Evolutionary conservation across 2,888 invertebrate genomes (phyloP).

Genomic region (Autographa gamma): DNA sequence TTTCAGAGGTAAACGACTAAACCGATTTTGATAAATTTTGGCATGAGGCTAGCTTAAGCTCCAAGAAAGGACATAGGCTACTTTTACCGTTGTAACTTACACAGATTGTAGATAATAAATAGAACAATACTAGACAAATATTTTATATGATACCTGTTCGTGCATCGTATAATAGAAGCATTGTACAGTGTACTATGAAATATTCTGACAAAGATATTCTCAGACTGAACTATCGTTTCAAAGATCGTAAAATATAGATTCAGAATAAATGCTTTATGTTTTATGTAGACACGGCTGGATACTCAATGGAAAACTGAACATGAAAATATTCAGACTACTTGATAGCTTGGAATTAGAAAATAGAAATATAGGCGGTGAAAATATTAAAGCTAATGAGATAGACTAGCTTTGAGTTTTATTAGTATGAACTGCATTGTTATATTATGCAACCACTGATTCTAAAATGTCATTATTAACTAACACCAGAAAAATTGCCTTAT

Average conservation of each 20-base stretch:
- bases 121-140: no score
- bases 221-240: not conserved
- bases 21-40: no score
- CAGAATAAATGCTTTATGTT: slow-evolving; percentile 1
- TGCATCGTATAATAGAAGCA: not conserved
- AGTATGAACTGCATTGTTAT: slow-evolving; percentile 11
- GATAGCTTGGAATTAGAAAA: not conserved
- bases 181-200: not conserved
- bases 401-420: not conserved
- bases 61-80: no score
- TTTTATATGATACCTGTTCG: no score
- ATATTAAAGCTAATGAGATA: not conserved
- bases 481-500: no score
- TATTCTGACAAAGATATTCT: slow-evolving; percentile 1
- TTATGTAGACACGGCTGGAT: not conserved
- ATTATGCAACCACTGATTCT: no score
- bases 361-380: not conserved
- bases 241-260: not conserved
- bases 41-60: no score
- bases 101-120: no score
- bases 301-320: not conserved
- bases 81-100: no score
- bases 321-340: not conserved
- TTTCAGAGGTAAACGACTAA: no score
- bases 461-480: no score